Base-by-base conservation (phyloP, 2,888 invertebrate species). In the Xiphydria camelus region DNA sequence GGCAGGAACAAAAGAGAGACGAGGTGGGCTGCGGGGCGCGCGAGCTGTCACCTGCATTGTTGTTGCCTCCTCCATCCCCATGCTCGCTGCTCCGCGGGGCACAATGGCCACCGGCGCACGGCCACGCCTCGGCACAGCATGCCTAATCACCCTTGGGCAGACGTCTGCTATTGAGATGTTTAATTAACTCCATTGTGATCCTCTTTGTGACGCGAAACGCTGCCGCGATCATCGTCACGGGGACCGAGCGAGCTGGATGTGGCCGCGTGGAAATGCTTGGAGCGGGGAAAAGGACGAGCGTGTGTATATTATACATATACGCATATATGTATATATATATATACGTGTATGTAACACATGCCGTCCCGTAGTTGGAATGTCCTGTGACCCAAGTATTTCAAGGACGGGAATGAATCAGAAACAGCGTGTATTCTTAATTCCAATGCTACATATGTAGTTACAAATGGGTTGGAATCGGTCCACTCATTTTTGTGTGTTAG, bases 121-220 rank as follows among this genome's bases (percentile, higher is more conserved):
- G 63, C 64, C 62, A 64, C 62, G 62, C 66, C 67, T 62, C 54
- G 51, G 47, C 58, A 44, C 61, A 58, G 64, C 65, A 66, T 64
- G 68, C 64, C 72, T 71, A 70, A 71, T 70, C 69, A 68, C 67
- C 66, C 64, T 54, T 59, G 61, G 64, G 64, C 63, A 59, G 63
- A 63, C 67, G 65, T 62, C 68, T 70, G 70, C 68, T 68, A 72
- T 72, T 70, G 68, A 69, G 69, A 70, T 64, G 66, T 72, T 71
- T 71, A 72, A 73, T 73, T 72, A 71, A 72, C 68, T 72, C 64
- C 59, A 65, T 66, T 67, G 65, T 64, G 51, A 53, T 18, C 26
- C 33, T n/a, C 19, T 20, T 33, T 15, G 32, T 26, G 29, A 29
- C 7, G 29, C 29, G 29, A 29, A 14, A 12, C 9, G 15, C 29